phyloP scores from a whole-genome alignment of 2,113 vertebrate species.

The Tinamus guttatus region DNA sequence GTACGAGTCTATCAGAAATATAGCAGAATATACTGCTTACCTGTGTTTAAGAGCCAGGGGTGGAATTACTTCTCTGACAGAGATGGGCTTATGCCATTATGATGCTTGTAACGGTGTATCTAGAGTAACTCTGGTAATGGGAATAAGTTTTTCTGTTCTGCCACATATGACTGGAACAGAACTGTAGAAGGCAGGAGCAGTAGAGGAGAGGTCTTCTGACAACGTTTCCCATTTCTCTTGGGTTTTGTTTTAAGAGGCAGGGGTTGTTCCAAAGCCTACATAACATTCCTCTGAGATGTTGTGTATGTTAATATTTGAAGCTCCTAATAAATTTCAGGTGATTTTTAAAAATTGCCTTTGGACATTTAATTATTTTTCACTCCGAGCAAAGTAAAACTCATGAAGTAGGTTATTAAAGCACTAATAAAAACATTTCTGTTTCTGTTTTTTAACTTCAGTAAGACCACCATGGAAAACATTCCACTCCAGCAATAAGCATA shows the following conservation, averaged over 20 bases:
- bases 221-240: not conserved
- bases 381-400: not conserved
- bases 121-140: not conserved
- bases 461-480: not conserved
- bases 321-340: not conserved
- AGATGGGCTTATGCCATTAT: not conserved
- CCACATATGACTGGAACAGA: not conserved
- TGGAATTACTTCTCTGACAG: not conserved
- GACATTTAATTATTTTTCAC: conserved; percentile 42
- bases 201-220: not conserved
- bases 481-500: not conserved
- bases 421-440: not conserved
- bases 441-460: not conserved
- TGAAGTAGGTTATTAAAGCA: conserved; percentile 11
- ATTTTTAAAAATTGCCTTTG: not conserved
- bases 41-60: not conserved
- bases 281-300: not conserved
- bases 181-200: not conserved
- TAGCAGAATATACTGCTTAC: not conserved
- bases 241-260: not conserved
- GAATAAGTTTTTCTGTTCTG: not conserved
- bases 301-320: conserved; percentile 43
- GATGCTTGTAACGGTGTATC: not conserved
- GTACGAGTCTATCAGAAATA: not conserved
- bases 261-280: not conserved